Percentiles rank a stretch among this genome's conserved stretches.
Conservation (phyloP, 2,888 invertebrate genomes). For the Cataglyphis livida region DNA sequence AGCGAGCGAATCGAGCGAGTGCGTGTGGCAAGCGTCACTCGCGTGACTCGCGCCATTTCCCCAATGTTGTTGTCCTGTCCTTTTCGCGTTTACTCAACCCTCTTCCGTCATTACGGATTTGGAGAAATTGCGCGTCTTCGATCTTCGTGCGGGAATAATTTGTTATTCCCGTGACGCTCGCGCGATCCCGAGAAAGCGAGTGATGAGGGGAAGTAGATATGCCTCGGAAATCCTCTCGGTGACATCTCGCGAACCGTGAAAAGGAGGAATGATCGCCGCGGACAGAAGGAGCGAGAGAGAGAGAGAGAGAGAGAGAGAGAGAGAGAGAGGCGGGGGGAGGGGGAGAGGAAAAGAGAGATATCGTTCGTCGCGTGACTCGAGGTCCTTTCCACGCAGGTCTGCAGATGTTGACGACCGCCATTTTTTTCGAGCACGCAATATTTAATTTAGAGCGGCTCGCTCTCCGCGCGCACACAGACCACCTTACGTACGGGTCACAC, state of each 20-base stretch:
- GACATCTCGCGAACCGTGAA: constrained; percentile 46
- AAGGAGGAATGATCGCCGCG: constrained; percentile 13
- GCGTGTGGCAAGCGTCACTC: constrained; percentile 32
- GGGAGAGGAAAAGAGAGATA: not conserved
- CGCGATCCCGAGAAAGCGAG: not conserved
- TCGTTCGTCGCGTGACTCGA: constrained; percentile 51
- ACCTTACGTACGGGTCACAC: constrained; percentile 47
- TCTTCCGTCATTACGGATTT: constrained; percentile 13
- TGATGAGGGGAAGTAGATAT: not conserved
- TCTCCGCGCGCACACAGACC: constrained; percentile 26
- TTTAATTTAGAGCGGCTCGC: constrained; percentile 51
- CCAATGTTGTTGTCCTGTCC: constrained; percentile 44
- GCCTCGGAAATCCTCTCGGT: constrained; percentile 29
- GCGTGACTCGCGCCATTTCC: constrained; percentile 66
- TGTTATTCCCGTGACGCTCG: constrained; percentile 16
- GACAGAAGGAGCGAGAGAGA: not conserved
- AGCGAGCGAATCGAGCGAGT: not conserved
- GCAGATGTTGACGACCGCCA: constrained; percentile 51
- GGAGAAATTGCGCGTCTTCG: constrained; percentile 28
- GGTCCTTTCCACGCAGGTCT: constrained; percentile 52
- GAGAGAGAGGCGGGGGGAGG: not conserved
- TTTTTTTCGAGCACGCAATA: constrained; percentile 54
- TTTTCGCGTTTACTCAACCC: constrained; percentile 25
- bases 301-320: not conserved
- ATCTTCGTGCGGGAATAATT: constrained; percentile 31